phyloP scores from a whole-genome alignment of 2,113 vertebrate species.

The Piprites chloris region DNA sequence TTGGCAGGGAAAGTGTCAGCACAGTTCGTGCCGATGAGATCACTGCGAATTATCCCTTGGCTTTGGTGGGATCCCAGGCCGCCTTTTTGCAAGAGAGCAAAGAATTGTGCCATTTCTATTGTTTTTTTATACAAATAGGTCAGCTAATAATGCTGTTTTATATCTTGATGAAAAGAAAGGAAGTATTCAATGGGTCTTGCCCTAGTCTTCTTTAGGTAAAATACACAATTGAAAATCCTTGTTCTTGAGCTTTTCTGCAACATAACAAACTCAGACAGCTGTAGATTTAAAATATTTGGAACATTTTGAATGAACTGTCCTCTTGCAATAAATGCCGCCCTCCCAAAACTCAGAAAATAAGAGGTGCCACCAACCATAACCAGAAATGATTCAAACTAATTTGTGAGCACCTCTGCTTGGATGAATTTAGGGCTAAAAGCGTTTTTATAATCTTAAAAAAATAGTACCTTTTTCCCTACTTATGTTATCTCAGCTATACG shows the following conservation, averaged over 20 bases:
- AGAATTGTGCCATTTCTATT: neutral
- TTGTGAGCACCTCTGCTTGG: neutral
- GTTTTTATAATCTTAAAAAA: neutral
- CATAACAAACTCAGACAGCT: neutral
- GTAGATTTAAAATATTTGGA: neutral
- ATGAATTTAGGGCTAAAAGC: neutral
- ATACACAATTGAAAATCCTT: neutral
- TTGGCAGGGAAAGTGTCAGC: slow-evolving; percentile 44
- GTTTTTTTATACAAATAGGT: neutral
- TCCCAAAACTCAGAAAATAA: neutral
- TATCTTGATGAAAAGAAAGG: neutral
- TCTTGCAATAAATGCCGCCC: neutral
- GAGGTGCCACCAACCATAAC: neutral
- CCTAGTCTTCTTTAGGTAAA: neutral
- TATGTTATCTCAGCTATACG: neutral
- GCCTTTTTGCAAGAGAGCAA: neutral
- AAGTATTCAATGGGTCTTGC: neutral
- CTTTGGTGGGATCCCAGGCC: neutral
- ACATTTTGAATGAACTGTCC: neutral
- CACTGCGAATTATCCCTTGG: neutral
- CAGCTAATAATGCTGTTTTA: neutral
- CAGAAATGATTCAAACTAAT: neutral
- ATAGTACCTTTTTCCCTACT: neutral
- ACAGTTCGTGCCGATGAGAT: slow-evolving; percentile 22
- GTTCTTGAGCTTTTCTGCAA: neutral